Evolutionary conservation across 2,797 vertebrate genomes (phyloP).

Genomic region (Enteromius thamalakanensis): DNA sequence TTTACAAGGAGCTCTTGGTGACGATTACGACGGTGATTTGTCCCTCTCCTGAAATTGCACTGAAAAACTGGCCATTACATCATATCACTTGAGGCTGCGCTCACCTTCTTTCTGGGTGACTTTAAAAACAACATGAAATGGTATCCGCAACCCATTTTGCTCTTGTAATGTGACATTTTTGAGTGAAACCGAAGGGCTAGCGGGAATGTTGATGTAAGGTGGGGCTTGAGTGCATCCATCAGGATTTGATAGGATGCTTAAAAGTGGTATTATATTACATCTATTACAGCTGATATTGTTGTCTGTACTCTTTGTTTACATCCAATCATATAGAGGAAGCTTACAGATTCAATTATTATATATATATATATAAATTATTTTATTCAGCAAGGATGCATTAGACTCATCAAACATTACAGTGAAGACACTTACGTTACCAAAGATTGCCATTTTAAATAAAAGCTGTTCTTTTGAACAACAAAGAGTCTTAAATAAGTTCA

Average conservation of each 20-base stretch:
- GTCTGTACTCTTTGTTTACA: not conserved
- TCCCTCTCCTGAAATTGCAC: constrained; percentile 61
- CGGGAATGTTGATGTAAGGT: not conserved
- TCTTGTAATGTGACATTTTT: constrained; percentile 9
- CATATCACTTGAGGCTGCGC: constrained; percentile 57
- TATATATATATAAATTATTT: not conserved
- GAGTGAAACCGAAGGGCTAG: constrained; percentile 5
- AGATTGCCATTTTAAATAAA: not conserved
- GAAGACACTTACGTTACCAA: not conserved
- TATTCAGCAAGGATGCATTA: not conserved
- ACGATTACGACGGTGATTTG: constrained; percentile 34
- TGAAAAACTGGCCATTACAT: constrained; percentile 68
- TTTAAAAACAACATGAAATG: constrained; percentile 43
- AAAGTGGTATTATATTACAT: not conserved
- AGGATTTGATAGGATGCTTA: constrained; percentile 6
- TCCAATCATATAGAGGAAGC: not conserved
- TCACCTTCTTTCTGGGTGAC: constrained; percentile 20
- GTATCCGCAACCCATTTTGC: not conserved
- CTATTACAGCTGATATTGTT: constrained; percentile 16
- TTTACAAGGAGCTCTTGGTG: constrained; percentile 42
- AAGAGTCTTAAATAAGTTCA: not conserved
- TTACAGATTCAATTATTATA: not conserved
- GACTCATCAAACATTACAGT: not conserved
- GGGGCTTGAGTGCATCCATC: not conserved
- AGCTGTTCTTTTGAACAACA: not conserved